Evolutionary conservation across 2,797 vertebrate species (phyloP).

Genomic region (Phaenicophaeus curvirostris): DNA sequence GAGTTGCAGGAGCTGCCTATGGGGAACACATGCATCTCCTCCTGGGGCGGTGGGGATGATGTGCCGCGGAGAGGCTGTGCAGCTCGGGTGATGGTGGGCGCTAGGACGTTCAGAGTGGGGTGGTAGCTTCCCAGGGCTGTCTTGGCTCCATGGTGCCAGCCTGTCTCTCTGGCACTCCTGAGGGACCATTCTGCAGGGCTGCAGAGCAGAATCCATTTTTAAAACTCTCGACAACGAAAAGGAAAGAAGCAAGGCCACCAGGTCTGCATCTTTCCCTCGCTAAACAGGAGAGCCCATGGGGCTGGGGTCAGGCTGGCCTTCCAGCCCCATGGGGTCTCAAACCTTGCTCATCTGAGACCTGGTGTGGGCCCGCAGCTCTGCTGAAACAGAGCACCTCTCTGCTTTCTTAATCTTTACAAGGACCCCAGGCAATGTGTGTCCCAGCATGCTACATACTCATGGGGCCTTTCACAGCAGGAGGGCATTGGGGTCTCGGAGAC

Average conservation of each 20-base stretch:
- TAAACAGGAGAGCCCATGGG: constrained; percentile 29
- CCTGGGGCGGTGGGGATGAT: constrained; percentile 73
- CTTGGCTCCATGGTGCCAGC: constrained; percentile 74
- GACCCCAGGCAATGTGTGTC: constrained; percentile 48
- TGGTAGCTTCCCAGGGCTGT: constrained; percentile 72
- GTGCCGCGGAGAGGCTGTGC: constrained; percentile 74
- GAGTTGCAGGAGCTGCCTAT: constrained; percentile 74
- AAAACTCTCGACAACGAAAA: constrained; percentile 68
- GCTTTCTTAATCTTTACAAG: constrained; percentile 31
- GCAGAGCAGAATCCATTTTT: constrained; percentile 74
- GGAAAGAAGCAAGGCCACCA: constrained; percentile 69
- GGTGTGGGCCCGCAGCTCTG: constrained; percentile 12
- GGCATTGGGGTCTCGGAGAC: constrained; percentile 29
- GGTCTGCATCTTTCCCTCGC: constrained; percentile 10
- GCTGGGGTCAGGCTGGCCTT: constrained; percentile 62
- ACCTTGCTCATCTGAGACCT: constrained; percentile 46
- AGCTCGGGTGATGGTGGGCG: constrained; percentile 73
- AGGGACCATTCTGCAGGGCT: constrained; percentile 74
- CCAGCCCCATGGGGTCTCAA: constrained; percentile 57
- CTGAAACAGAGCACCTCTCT: constrained; percentile 26
- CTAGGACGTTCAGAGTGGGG: constrained; percentile 74
- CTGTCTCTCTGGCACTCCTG: constrained; percentile 74
- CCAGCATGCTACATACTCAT: constrained; percentile 39
- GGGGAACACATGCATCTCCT: constrained; percentile 75
- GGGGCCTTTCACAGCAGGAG: constrained; percentile 60